Evolutionary conservation across 2,888 invertebrate species (phyloP).

Genomic region (Ferrisia virgata): DNA sequence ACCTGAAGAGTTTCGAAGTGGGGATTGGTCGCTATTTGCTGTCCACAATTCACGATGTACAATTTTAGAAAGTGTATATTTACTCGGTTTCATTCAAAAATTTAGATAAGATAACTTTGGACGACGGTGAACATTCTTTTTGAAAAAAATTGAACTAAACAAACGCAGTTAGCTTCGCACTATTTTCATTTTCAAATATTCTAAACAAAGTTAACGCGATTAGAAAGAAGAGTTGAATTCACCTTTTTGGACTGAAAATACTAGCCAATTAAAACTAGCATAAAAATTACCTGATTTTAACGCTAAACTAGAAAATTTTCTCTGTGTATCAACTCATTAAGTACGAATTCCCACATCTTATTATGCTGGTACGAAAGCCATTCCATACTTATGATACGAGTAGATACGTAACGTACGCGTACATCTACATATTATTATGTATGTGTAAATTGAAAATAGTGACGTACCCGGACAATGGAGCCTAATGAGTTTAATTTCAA

Average conservation of each 20-base stretch:
- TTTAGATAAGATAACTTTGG: too few species aligned
- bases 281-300: background rate
- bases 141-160: too few species aligned
- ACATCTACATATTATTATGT: background rate
- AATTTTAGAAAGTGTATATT: too few species aligned
- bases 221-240: background rate
- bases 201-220: too few species aligned
- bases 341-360: background rate
- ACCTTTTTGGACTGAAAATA: background rate
- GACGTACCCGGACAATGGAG: background rate
- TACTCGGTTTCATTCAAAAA: too few species aligned
- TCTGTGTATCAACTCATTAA: background rate
- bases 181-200: too few species aligned
- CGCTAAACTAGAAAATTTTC: background rate
- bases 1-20: too few species aligned
- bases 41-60: too few species aligned
- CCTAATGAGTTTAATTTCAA: constrained; percentile 12
- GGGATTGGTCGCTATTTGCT: too few species aligned
- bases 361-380: background rate
- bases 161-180: too few species aligned
- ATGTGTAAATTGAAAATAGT: background rate
- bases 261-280: background rate
- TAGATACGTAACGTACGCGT: background rate
- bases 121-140: too few species aligned
- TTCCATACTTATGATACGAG: too few species aligned